Conservation (phyloP, 2,888 invertebrate genomes). For the Agrilus biguttatus region DNA sequence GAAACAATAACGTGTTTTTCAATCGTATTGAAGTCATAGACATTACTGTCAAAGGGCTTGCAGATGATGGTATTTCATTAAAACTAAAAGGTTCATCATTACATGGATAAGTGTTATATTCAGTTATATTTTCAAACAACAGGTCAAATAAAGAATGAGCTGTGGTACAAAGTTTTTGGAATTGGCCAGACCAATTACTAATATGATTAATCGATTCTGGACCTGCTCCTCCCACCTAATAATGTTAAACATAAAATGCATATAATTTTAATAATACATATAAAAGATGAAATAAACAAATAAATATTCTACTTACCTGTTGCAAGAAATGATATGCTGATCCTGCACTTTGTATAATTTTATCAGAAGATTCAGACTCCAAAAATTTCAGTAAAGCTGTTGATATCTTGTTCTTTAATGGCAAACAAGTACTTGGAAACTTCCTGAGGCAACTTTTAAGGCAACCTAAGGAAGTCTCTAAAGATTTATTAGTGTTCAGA, state of each 20-base stretch:
- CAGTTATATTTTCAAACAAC: slow-evolving; percentile 8
- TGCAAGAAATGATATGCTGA: slow-evolving; percentile 11
- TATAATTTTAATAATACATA: too few relatives aligned
- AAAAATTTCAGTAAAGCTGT: slow-evolving; percentile 8
- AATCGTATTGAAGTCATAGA: slow-evolving; percentile 4
- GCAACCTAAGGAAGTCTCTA: slow-evolving; percentile 7
- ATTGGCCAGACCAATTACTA: slow-evolving; percentile 11
- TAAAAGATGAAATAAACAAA: too few relatives aligned
- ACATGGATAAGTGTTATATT: slow-evolving; percentile 4
- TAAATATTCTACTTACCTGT: slow-evolving; percentile 6
- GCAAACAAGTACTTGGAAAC: slow-evolving; percentile 10
- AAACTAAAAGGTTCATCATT: not conserved
- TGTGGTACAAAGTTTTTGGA: slow-evolving; percentile 8
- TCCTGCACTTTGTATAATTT: slow-evolving; percentile 8
- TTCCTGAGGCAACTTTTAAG: slow-evolving; percentile 8
- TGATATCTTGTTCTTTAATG: slow-evolving; percentile 10
- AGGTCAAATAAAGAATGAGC: slow-evolving; percentile 8
- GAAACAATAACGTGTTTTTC: slow-evolving; percentile 8
- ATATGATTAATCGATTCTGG: slow-evolving; percentile 8
- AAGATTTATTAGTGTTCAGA: not conserved
- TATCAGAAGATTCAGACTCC: slow-evolving; percentile 1
- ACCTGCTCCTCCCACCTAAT: slow-evolving; percentile 10
- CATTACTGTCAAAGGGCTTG: not conserved
- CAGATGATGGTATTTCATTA: too few relatives aligned
- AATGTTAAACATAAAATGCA: slow-evolving; percentile 1